A percentile compares a stretch with the other conserved stretches of the same genome.
Conservation (phyloP, 2,113 vertebrate species). For the Rattus rattus region DNA sequence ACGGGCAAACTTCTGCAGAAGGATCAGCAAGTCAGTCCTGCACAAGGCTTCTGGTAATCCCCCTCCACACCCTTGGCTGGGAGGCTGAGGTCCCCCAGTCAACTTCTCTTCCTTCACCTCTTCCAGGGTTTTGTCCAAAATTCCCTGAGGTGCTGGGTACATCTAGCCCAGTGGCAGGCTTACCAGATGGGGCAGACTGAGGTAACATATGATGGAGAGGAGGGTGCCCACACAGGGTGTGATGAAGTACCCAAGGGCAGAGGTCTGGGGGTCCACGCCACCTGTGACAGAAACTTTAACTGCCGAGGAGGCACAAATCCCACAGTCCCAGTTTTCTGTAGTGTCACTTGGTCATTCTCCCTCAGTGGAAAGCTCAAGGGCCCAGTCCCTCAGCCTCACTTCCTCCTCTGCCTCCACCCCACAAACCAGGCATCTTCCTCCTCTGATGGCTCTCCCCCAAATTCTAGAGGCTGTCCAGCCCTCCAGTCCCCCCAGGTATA, state of each 20-base stretch:
- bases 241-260: constrained; percentile 93
- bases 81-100: not conserved
- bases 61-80: not conserved
- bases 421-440: not conserved
- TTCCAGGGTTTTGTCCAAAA: not conserved
- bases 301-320: constrained; percentile 64
- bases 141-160: not conserved
- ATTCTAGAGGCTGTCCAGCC: not conserved
- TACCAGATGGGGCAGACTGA: constrained; percentile 90
- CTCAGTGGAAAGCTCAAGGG: not conserved
- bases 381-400: not conserved
- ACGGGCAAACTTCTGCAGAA: constrained; percentile 82
- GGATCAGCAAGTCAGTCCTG: not conserved
- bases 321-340: constrained; percentile 52
- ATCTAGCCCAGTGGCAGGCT: not conserved
- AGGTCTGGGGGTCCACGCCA: constrained; percentile 82
- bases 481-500: not conserved
- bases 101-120: not conserved
- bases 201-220: constrained; percentile 89
- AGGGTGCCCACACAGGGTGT: constrained; percentile 92
- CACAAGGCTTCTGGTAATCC: not conserved
- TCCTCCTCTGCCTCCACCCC: not conserved
- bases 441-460: not conserved
- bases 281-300: constrained; percentile 81
- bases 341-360: not conserved